These are phyloP conservation scores for Gnathonemus longibarbis DNA, from an alignment of 2,113 vertebrate species.

Conservation along the genomic window DNA sequence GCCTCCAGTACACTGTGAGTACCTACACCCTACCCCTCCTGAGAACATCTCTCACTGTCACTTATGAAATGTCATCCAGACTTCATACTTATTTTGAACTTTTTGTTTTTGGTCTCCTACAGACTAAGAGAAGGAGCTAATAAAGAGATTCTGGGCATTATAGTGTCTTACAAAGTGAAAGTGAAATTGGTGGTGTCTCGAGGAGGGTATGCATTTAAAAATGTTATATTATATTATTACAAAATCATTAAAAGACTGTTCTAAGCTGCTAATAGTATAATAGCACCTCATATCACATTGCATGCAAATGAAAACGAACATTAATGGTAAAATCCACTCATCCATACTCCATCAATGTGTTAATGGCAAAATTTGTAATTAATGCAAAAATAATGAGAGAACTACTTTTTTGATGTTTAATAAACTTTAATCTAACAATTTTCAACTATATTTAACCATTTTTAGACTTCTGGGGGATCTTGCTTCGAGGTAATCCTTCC, in stretches of 20 bases:
- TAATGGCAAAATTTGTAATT: background rate
- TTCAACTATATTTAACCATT: conserved; percentile 30
- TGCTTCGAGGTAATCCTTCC: conserved; percentile 75
- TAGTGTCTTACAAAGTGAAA: conserved; percentile 96
- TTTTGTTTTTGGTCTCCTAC: conserved; percentile 14
- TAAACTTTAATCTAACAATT: background rate
- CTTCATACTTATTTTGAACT: background rate
- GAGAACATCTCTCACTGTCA: background rate
- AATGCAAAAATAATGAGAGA: too few relatives aligned
- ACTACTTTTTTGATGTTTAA: background rate
- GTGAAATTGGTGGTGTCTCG: conserved; percentile 94
- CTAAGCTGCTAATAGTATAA: background rate
- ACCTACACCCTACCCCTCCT: conserved; percentile 12
- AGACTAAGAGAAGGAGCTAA: conserved; percentile 87
- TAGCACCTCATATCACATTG: background rate
- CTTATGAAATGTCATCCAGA: background rate
- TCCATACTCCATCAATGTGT: background rate
- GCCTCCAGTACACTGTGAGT: conserved; percentile 93
- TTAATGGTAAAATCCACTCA: background rate
- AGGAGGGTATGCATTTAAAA: conserved; percentile 69
- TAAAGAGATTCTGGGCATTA: conserved; percentile 89
- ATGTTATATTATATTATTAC: background rate
- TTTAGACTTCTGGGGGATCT: conserved; percentile 82
- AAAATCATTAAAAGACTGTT: background rate
- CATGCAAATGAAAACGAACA: background rate